Evolutionary conservation across 2,797 vertebrate genomes (phyloP), one percentile per base, ranked within the genome.

Genomic region (Heterohyrax brucei): DNA sequence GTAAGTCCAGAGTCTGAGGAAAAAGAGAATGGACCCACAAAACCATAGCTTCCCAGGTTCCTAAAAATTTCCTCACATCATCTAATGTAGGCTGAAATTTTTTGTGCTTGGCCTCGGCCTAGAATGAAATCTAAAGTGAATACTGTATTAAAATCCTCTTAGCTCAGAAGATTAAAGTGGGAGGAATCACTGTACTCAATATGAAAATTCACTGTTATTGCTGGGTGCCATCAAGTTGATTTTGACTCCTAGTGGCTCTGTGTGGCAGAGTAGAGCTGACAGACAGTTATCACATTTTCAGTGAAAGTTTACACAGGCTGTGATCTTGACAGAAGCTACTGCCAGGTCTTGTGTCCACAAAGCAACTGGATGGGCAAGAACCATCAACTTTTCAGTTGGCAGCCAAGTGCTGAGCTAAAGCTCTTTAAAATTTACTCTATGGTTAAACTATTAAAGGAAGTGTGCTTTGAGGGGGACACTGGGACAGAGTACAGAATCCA

Each of bases 61-160:
- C 73, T 84, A 19, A 62, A 94, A 70, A 39, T 28, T 33, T 21
- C 68, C 19, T 53, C 73, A 79, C 59, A 62, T 90, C 21, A 33
- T 22, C 26, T 19, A 56, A n/a, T 33, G 76, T 90, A 75, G 44
- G 21, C 75, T 82, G 68, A 91, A 46, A 87, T 92, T 85, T 87
- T 48, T 28, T 81, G 39, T 39, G 10, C 9, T 82, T 87, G 14
- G 48, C 30, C 56, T 93, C 39, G 82, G 61, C 22, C 86, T 76
- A 48, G 6, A 80, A 79, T 66, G n/a, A 82, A 87, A 92, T 84
- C 19, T 64, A 22, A n/a, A 44, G 53, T 33, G 46, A 84, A 64
- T 19, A 3, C 24, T 81, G 28, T n/a, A 84, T 66, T 77, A 70
- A 88, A 95, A 59, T 30, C 28, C 21, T 59, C 39, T 56, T 48